Percentiles rank a stretch among this genome's conserved stretches.
Conservation (phyloP, 2,113 vertebrate species). For the Tinamus guttatus region DNA sequence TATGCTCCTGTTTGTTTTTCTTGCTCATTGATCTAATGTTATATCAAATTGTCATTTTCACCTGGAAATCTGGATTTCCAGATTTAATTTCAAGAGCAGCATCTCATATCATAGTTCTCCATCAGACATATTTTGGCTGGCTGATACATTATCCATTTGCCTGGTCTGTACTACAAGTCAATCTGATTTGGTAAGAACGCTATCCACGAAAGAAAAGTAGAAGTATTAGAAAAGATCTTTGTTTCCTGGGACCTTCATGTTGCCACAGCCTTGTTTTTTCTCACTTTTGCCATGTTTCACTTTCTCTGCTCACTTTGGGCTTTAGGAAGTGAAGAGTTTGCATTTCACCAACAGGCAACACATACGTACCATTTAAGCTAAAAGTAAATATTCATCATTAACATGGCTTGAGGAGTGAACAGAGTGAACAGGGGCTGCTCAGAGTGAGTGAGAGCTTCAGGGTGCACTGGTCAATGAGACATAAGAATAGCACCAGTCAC, state of each 20-base stretch:
- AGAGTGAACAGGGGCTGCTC: not conserved
- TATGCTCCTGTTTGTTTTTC: not conserved
- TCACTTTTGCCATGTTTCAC: not conserved
- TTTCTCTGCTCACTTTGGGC: not conserved
- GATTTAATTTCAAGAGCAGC: not conserved
- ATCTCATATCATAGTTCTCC: not conserved
- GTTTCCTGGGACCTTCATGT: not conserved
- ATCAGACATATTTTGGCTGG: not conserved
- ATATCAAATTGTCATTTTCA: not conserved
- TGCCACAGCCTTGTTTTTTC: not conserved
- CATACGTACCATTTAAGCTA: not conserved
- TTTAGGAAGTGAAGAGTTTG: not conserved
- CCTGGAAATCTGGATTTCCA: not conserved
- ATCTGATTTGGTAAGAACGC: not conserved
- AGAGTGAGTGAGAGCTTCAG: not conserved
- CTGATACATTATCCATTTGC: not conserved
- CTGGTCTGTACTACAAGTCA: not conserved
- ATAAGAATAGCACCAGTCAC: constrained; percentile 49
- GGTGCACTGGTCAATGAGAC: constrained; percentile 31
- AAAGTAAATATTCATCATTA: constrained; percentile 16
- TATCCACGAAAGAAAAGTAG: not conserved
- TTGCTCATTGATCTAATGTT: not conserved
- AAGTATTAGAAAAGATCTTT: not conserved
- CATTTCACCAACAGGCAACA: not conserved
- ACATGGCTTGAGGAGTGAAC: not conserved